phyloP scores from a whole-genome alignment of 2,888 invertebrate species.

The Euplexia lucipara region DNA sequence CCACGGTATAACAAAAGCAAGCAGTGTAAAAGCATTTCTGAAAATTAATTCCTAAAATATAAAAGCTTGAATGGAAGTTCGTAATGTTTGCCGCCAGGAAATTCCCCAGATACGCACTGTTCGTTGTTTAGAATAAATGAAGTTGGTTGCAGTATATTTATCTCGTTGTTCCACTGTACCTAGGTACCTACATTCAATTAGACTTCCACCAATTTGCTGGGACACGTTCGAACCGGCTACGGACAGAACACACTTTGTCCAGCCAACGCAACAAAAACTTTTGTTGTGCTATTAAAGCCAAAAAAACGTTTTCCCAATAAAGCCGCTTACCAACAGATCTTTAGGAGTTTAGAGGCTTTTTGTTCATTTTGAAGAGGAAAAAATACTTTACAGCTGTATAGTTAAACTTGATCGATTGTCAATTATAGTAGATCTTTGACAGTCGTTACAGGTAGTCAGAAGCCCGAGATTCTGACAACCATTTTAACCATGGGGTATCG shows the following conservation, averaged over 20 bases:
- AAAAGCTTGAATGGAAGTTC: too few relatives aligned
- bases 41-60: too few relatives aligned
- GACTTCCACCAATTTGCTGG: constrained; percentile 66
- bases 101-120: too few relatives aligned
- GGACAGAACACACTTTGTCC: constrained; percentile 45
- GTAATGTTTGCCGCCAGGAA: too few relatives aligned
- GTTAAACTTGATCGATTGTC: neutral
- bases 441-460: too few relatives aligned
- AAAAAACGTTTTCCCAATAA: constrained; percentile 36
- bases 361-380: neutral
- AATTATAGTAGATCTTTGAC: too few relatives aligned
- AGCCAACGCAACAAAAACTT: constrained; percentile 53
- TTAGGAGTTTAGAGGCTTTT: neutral
- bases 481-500: too few relatives aligned
- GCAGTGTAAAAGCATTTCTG: too few relatives aligned
- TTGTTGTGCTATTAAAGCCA: constrained; percentile 40
- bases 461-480: too few relatives aligned
- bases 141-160: neutral
- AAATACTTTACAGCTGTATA: neutral
- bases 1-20: too few relatives aligned
- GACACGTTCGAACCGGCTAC: constrained; percentile 48
- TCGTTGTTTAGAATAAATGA: neutral
- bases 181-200: constrained; percentile 67
- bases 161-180: constrained; percentile 10
- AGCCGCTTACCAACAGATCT: constrained; percentile 12